Conservation (phyloP, 2,797 vertebrate genomes). For the Semaprochilodus insignis region DNA sequence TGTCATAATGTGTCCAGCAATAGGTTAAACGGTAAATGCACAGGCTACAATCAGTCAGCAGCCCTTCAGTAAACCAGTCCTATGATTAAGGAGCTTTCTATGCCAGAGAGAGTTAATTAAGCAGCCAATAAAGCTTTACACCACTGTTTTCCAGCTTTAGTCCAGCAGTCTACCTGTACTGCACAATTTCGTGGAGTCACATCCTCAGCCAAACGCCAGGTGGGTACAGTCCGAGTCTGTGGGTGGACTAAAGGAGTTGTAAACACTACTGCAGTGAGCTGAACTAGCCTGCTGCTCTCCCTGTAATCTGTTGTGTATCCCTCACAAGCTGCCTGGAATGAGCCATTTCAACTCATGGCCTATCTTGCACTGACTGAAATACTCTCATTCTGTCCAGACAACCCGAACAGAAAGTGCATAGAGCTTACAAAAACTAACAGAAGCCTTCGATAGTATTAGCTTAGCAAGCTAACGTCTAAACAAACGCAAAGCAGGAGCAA, state of each 20-base stretch:
- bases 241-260: background rate
- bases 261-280: no score
- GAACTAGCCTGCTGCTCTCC: background rate
- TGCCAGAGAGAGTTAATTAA: background rate
- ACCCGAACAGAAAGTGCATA: background rate
- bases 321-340: background rate
- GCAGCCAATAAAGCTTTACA: no score
- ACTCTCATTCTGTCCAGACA: background rate
- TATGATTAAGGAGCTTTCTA: background rate
- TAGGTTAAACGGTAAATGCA: background rate
- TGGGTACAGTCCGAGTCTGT: no score
- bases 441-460: background rate
- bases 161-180: no score
- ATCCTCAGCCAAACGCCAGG: no score
- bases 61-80: background rate
- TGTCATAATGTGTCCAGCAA: background rate
- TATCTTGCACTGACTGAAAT: background rate
- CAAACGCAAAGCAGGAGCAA: slow-evolving; percentile 1
- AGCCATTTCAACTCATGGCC: background rate
- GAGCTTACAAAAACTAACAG: background rate
- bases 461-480: background rate
- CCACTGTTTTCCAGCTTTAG: no score
- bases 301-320: background rate
- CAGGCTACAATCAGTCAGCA: background rate
- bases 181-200: no score